phyloP scores from a whole-genome alignment of 1,140 invertebrate species.

The Bathynomus jamesi region DNA sequence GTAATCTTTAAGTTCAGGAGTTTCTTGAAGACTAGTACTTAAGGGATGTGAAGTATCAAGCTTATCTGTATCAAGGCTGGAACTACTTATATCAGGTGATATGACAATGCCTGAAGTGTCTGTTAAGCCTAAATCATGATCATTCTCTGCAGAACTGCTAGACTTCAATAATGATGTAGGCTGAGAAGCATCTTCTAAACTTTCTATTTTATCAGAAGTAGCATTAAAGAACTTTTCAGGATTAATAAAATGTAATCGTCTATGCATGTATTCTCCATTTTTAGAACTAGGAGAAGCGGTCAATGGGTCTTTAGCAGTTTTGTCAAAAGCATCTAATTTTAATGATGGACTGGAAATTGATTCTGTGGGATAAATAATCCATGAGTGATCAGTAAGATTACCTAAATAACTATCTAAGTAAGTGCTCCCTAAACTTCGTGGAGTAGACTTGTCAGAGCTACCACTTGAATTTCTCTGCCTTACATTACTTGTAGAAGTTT shows the following conservation, averaged over 20 bases:
- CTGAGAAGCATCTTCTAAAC: background rate
- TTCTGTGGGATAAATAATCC: slow-evolving; percentile 11
- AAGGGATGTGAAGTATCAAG: background rate
- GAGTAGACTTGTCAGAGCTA: background rate
- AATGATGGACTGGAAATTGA: background rate
- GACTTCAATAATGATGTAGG: background rate
- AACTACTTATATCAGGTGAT: background rate
- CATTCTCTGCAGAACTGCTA: background rate
- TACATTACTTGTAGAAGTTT: background rate
- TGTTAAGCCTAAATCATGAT: background rate
- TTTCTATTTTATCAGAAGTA: background rate
- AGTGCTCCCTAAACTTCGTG: slow-evolving; percentile 13
- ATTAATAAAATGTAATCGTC: background rate
- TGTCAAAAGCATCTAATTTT: background rate
- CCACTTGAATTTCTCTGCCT: background rate
- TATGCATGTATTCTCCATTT: background rate
- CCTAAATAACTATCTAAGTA: slow-evolving; percentile 16
- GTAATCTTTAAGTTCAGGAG: background rate
- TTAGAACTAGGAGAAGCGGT: too few relatives aligned
- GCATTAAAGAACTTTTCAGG: background rate
- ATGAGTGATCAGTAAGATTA: slow-evolving; percentile 12
- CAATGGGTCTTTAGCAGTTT: background rate
- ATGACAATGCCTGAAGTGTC: background rate
- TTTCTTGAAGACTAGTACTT: background rate
- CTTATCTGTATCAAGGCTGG: background rate